phyloP scores from a whole-genome alignment of 2,113 vertebrate genomes.

The Brachypodius melanocephalos region DNA sequence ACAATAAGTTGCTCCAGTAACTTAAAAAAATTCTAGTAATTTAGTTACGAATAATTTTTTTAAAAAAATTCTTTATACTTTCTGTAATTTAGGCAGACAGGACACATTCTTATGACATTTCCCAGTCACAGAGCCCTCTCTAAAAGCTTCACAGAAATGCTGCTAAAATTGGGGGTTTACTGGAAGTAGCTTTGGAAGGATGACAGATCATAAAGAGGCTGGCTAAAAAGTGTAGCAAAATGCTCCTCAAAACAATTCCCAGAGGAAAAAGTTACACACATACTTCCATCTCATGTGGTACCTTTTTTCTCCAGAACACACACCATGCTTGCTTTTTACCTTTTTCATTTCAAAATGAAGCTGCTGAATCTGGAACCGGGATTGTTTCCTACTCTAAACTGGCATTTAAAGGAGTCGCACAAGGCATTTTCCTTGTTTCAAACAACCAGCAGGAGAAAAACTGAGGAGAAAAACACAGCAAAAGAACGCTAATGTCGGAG shows the following conservation, averaged over 20 bases:
- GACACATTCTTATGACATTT: not conserved
- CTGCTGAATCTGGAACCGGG: not conserved
- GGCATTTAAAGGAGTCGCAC: not conserved
- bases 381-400: not conserved
- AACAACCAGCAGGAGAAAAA: not conserved
- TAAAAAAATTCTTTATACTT: no score
- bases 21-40: not conserved
- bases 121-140: fast-evolving
- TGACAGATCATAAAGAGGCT: not conserved
- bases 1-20: not conserved
- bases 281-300: not conserved
- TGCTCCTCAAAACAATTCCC: not conserved
- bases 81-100: not conserved
- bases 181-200: not conserved
- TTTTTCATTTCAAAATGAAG: not conserved
- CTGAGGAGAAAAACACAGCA: not conserved
- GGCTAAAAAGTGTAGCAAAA: not conserved
- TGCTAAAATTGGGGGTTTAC: not conserved
- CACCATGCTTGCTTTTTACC: not conserved
- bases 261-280: not conserved
- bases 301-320: not conserved
- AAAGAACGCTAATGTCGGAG: not conserved
- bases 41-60: not conserved
- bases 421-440: not conserved
- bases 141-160: not conserved